phyloP scores from a whole-genome alignment of 2,797 vertebrate genomes.

The Protonibea diacanthus region DNA sequence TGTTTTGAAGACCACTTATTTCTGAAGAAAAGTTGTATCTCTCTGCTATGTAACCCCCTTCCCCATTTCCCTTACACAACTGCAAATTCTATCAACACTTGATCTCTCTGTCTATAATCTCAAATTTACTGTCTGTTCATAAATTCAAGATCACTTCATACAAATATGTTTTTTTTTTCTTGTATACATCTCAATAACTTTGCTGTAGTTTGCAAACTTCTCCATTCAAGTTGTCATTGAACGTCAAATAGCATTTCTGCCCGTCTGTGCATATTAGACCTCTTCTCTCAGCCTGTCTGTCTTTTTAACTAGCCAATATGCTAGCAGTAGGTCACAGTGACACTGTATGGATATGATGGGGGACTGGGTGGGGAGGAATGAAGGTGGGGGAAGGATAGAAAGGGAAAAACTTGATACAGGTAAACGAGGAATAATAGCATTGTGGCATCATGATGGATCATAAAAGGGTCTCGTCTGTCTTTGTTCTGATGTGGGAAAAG shows the following conservation, averaged over 20 bases:
- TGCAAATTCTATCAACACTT: slow-evolving; percentile 50
- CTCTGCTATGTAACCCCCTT: slow-evolving; percentile 36
- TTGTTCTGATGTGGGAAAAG: slow-evolving; percentile 39
- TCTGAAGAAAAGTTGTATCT: slow-evolving; percentile 44
- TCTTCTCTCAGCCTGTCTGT: slow-evolving; percentile 63
- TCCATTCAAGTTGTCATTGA: slow-evolving; percentile 47
- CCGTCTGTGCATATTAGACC: slow-evolving; percentile 69
- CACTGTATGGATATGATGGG: slow-evolving; percentile 74
- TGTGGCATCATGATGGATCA: slow-evolving; percentile 63
- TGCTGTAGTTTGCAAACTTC: slow-evolving; percentile 46
- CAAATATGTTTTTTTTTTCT: slow-evolving; percentile 56
- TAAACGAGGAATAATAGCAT: slow-evolving; percentile 44
- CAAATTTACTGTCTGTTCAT: slow-evolving; percentile 49
- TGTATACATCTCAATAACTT: slow-evolving; percentile 59
- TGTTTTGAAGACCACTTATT: slow-evolving; percentile 66
- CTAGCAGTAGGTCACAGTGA: slow-evolving; percentile 82
- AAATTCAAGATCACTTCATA: slow-evolving; percentile 59
- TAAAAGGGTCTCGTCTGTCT: slow-evolving; percentile 53
- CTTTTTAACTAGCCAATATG: slow-evolving; percentile 57
- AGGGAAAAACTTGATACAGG: slow-evolving; percentile 36
- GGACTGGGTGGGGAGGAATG: slow-evolving; percentile 38
- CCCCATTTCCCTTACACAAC: slow-evolving; percentile 39
- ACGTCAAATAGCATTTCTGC: slow-evolving; percentile 62
- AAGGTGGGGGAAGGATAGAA: slow-evolving; percentile 46
- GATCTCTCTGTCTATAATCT: slow-evolving; percentile 52